Evolutionary conservation across 2,888 invertebrate genomes (phyloP), one percentile per base, ranked within the genome.

Genomic region (Cryptocephalus primarius): DNA sequence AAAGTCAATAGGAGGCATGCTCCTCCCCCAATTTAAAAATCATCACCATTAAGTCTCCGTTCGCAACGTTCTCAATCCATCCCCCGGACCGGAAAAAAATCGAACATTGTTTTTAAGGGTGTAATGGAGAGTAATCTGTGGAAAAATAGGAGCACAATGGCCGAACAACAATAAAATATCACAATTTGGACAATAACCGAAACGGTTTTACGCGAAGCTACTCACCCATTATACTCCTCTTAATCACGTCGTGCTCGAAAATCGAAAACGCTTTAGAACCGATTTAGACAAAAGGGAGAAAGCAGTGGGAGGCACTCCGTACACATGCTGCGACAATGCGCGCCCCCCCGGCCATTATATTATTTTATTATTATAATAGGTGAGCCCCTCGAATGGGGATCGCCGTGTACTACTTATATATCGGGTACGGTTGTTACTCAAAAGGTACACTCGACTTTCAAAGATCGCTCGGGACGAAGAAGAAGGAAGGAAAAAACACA

Each of bases 381-480:
- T 22, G 22, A 22, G 22, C 22, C 22, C 22, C 58, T 61, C 36
- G n/a, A 36, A 64, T 63, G 58, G 64, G 64, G 65, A 65, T 66
- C 63, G 58, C 64, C 58, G 22, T 40, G 40, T 31, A 12, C 40
- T 22, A 31, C 40, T 31, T 40, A 36, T 13, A 62, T 65, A 64
- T 65, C 63, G 61, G 58, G 48, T 44, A 60, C 63, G 61, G 60
- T 66, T 66, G 66, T 63, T 61, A 66, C 66, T 66, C 64, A 63
- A 66, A 66, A 66, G 66, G 66, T 66, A 66, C 61, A 65, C 65
- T 65, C 66, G 66, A 66, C 66, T 66, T 61, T 59, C 62, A 64
- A 64, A 60, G 60, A 62, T 63, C 62, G 60, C 60, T 46, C 22
- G 22, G 22, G 22, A 22, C 22, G 22, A 22, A 22, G 22, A 22